phyloP scores from a whole-genome alignment of 2,797 vertebrate genomes.

The Schizothorax lantsangensis region DNA sequence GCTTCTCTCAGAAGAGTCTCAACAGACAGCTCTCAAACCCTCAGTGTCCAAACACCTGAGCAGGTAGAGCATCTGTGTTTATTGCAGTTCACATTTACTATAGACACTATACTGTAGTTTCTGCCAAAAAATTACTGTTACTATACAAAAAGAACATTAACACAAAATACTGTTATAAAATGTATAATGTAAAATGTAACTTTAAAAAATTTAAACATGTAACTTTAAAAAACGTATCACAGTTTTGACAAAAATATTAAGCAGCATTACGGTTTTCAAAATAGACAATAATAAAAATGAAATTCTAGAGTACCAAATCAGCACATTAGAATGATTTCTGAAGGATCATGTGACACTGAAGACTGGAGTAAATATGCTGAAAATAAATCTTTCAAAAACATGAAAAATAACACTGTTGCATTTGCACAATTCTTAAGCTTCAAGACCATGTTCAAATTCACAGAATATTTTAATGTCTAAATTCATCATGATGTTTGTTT shows the following conservation, averaged over 20 bases:
- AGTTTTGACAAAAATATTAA: too few relatives aligned
- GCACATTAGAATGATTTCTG: neutral
- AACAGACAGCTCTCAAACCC: neutral
- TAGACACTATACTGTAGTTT: neutral
- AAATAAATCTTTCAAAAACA: too few relatives aligned
- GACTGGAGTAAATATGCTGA: neutral
- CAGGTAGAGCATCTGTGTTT: neutral
- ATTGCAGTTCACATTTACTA: neutral
- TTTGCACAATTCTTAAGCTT: neutral
- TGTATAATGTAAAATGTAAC: too few relatives aligned
- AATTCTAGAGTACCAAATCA: neutral
- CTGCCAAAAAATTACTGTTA: neutral
- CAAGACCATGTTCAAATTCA: neutral
- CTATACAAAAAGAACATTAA: too few relatives aligned
- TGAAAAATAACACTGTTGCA: neutral
- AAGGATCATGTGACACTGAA: neutral
- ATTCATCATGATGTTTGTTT: neutral
- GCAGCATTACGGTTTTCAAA: neutral
- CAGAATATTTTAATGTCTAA: neutral
- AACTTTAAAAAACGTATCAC: too few relatives aligned
- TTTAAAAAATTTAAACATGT: too few relatives aligned
- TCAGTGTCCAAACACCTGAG: slow-evolving; percentile 8
- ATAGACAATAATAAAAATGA: neutral
- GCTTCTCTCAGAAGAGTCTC: slow-evolving; percentile 30
- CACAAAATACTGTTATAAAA: too few relatives aligned